Base-by-base conservation (phyloP, 2,888 invertebrate genomes). In the Caenorhabditis auriculariae region DNA sequence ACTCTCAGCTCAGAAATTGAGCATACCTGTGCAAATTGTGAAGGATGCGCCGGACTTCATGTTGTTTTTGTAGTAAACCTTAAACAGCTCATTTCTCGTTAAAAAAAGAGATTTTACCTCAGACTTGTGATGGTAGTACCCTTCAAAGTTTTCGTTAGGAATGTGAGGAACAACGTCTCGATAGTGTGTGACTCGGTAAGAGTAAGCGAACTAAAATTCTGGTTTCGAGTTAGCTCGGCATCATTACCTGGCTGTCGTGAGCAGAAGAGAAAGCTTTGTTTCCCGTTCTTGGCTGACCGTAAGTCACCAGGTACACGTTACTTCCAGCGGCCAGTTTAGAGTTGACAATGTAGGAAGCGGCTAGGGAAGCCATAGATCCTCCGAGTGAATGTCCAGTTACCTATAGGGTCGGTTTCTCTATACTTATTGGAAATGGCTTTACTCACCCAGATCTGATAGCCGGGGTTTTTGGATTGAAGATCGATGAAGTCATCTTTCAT, bases 271-370 rank as follows among this genome's bases (percentile, higher is more conserved):
- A 75, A n/a, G 51, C 55, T 26, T 58, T 57, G 54, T 75, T 61
- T 49, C 76, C 76, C 43, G 67, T 67, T 4, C 76, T 45, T 23
- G 76, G 76, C 44, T 76, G 69, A 28, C 74, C 75, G 48, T 67
- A 76, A 12, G 69, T 69, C 28, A 66, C 49, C 41, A 75, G 57
- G 44, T 60, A 64, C 27, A 76, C 63, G n/a, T 63, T 54, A 4
- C 54, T 48, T 12, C 67, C 53, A 24, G 59, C 54, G 21, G 63
- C 60, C 24, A 61, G 32, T 21, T 60, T 57, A 9, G 61, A 54
- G 27, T 55, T 48, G 42, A 75, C 53, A 37, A 75, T 50, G 46
- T 71, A 66, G 7, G 65, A 62, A 28, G 73, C 73, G 17, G 69
- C 66, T 9, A 75, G 52, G 9, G 74, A 68, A 35, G 74, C 75